These are phyloP conservation scores for Julus scanicus DNA, from an alignment of 2,888 invertebrate genomes.

Conservation along the genomic window DNA sequence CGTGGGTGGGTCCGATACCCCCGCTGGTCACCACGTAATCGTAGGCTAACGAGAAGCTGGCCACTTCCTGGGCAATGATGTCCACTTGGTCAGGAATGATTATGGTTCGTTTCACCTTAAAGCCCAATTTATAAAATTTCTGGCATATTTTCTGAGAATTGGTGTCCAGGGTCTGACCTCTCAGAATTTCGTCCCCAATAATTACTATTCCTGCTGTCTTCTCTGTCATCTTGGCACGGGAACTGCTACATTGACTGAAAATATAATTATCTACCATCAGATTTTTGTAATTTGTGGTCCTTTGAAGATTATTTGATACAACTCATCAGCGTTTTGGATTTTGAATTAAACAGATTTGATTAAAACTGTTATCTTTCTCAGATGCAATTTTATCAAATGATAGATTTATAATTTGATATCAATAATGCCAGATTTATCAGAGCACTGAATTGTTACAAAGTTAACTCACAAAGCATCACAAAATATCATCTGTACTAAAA, in stretches of 20 bases:
- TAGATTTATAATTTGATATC: too few species aligned
- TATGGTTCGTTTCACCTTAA: conserved; percentile 71
- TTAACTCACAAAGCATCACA: too few species aligned
- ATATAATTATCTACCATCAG: not conserved
- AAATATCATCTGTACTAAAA: too few species aligned
- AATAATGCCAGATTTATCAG: too few species aligned
- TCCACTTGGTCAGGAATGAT: conserved; percentile 76
- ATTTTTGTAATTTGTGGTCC: too few species aligned
- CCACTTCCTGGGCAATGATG: conserved; percentile 75
- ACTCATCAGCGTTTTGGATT: not conserved
- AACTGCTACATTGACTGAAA: not conserved
- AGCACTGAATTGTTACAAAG: too few species aligned
- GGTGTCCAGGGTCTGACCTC: conserved; percentile 76
- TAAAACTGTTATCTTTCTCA: too few species aligned
- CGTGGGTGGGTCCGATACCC: conserved; percentile 82
- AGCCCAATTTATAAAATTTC: conserved; percentile 73
- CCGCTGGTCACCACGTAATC: conserved; percentile 79
- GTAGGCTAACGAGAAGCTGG: conserved; percentile 71
- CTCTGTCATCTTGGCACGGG: not conserved
- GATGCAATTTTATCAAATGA: too few species aligned
- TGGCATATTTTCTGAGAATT: conserved; percentile 75
- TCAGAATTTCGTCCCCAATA: conserved; percentile 82
- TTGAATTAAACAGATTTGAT: not conserved
- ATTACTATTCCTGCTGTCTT: conserved; percentile 65
- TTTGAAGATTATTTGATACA: too few species aligned